phyloP scores from a whole-genome alignment of 2,888 invertebrate species.

The Frankliniella fusca region DNA sequence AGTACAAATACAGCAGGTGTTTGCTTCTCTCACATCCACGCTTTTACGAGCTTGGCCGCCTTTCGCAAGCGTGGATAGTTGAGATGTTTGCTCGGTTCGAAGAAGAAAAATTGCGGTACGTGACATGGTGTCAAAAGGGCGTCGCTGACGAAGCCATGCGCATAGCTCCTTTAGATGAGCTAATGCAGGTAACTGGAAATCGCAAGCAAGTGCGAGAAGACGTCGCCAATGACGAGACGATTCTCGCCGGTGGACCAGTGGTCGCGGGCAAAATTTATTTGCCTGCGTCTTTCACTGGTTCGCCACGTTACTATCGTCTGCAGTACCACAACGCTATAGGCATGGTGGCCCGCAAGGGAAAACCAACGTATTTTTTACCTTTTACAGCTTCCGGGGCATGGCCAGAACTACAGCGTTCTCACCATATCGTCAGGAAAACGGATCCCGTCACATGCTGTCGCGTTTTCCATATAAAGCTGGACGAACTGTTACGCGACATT shows the following conservation, averaged over 20 bases:
- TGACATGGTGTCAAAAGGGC: conserved; percentile 18
- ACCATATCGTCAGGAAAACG: not conserved
- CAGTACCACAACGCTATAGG: conserved; percentile 34
- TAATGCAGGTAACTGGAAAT: not conserved
- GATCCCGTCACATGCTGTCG: not conserved
- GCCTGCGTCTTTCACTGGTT: conserved; percentile 33
- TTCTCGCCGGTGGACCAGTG: conserved; percentile 32
- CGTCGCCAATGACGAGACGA: conserved; percentile 33
- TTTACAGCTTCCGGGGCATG: conserved; percentile 31
- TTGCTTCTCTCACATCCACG: conserved; percentile 31
- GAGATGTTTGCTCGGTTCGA: conserved; percentile 33
- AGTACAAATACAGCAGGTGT: conserved; percentile 29
- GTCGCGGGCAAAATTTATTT: conserved; percentile 32
- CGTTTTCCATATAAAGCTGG: conserved; percentile 32
- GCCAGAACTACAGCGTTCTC: conserved; percentile 29
- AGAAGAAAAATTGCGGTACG: conserved; percentile 31
- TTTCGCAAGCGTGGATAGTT: conserved; percentile 32
- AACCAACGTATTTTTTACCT: conserved; percentile 33
- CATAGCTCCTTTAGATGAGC: conserved; percentile 29
- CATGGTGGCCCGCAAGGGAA: conserved; percentile 32
- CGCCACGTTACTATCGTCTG: conserved; percentile 33
- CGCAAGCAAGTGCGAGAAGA: conserved; percentile 30
- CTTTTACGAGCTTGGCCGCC: conserved; percentile 32
- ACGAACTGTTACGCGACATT: conserved; percentile 33
- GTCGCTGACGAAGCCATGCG: not conserved